Evolutionary conservation across 2,113 vertebrate species (phyloP).

Genomic region (Eupsittula cactorum): DNA sequence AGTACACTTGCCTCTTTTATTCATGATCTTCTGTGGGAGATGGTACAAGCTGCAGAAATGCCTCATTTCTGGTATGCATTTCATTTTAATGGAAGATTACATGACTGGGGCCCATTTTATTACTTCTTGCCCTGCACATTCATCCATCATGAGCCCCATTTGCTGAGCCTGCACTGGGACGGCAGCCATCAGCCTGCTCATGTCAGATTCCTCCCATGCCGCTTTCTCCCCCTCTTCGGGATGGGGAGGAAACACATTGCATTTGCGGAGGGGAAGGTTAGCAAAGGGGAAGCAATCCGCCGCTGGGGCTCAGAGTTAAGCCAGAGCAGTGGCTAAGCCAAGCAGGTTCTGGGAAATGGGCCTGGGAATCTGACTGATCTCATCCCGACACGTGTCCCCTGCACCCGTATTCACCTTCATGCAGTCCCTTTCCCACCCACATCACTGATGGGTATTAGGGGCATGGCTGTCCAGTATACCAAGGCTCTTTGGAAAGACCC

Average conservation of each 20-base stretch:
- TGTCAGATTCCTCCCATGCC: conserved; percentile 25
- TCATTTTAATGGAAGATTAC: conserved; percentile 79
- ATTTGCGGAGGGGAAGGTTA: neutral
- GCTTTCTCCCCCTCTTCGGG: neutral
- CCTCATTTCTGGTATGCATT: conserved; percentile 75
- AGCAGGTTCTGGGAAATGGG: neutral
- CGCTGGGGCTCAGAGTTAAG: neutral
- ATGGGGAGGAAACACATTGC: neutral
- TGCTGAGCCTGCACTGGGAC: conserved; percentile 58
- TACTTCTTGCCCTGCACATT: conserved; percentile 72
- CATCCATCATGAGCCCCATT: conserved; percentile 74
- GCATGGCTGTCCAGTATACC: fast-evolving
- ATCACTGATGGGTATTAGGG: fast-evolving
- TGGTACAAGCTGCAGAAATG: conserved; percentile 75
- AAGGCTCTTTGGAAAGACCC: neutral
- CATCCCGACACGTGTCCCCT: fast-evolving
- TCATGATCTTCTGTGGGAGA: conserved; percentile 77
- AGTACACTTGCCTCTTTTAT: conserved; percentile 75
- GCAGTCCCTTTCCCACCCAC: fast-evolving
- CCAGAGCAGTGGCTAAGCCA: neutral
- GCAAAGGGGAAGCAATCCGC: neutral
- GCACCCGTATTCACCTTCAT: fast-evolving
- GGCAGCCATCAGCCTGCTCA: conserved; percentile 59
- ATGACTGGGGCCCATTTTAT: conserved; percentile 78
- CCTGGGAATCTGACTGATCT: neutral